phyloP scores from a whole-genome alignment of 2,113 vertebrate genomes.

The Arizona elegans region DNA sequence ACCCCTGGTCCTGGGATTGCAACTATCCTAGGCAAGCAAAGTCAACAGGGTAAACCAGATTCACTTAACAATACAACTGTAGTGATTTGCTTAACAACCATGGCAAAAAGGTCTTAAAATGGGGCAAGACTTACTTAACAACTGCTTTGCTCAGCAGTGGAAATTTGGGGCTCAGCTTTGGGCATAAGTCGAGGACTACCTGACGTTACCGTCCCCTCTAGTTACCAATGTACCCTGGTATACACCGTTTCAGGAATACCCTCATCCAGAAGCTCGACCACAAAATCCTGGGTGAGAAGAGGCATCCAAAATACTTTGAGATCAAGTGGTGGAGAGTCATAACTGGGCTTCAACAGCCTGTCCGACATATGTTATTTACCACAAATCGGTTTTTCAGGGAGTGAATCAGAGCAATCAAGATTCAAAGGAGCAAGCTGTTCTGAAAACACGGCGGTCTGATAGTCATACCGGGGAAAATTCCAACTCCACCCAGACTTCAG shows the following conservation, averaged over 20 bases:
- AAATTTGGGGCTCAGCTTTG: too few relatives aligned
- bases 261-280: neutral
- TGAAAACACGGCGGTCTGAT: neutral
- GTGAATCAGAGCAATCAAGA: neutral
- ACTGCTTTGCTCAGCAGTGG: too few relatives aligned
- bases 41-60: too few relatives aligned
- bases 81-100: too few relatives aligned
- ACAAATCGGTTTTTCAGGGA: neutral
- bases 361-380: neutral
- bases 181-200: too few relatives aligned
- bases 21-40: neutral
- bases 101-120: too few relatives aligned
- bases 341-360: neutral
- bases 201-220: neutral
- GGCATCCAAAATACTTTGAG: neutral
- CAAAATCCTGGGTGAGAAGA: neutral
- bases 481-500: neutral
- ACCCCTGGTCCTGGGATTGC: neutral
- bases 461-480: neutral
- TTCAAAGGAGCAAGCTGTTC: neutral
- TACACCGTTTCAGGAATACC: neutral
- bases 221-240: neutral
- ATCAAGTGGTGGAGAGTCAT: neutral
- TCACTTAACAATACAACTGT: too few relatives aligned
- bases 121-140: too few relatives aligned